Conservation (phyloP, 2,113 vertebrate genomes). For the Mionectes macconnelli region DNA sequence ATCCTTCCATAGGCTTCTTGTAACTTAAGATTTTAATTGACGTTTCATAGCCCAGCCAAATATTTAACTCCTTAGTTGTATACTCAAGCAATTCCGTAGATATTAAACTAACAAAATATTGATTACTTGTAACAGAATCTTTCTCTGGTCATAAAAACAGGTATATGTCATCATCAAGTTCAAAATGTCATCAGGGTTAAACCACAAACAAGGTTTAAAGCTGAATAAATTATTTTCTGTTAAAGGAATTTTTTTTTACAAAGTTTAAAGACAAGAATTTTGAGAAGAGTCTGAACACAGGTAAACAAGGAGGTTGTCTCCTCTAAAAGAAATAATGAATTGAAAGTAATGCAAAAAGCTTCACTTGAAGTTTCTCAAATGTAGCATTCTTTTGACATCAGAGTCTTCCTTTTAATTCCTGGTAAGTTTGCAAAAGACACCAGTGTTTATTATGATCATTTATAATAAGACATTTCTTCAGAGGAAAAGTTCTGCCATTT, state of each 20-base stretch:
- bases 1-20: not conserved
- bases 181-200: not conserved
- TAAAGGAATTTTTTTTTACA: not conserved
- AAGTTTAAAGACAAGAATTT: not conserved
- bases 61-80: not conserved
- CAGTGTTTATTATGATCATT: not conserved
- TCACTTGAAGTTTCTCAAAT: not conserved
- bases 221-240: not conserved
- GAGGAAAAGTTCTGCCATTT: not conserved
- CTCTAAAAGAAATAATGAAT: not conserved
- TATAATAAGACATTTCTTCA: not conserved
- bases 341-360: not conserved
- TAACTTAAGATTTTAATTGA: slow-evolving; percentile 41
- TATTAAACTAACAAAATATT: slow-evolving; percentile 28
- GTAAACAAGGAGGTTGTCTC: not conserved
- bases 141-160: not conserved
- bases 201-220: not conserved
- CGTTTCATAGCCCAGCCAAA: not conserved
- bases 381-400: not conserved
- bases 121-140: slow-evolving; percentile 9
- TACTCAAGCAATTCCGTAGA: not conserved
- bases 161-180: not conserved
- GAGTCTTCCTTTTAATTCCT: not conserved
- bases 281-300: not conserved
- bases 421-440: not conserved